Evolutionary conservation across 2,797 vertebrate genomes (phyloP), one percentile per base, ranked within the genome.

Genomic region (Acanthurus tractus): DNA sequence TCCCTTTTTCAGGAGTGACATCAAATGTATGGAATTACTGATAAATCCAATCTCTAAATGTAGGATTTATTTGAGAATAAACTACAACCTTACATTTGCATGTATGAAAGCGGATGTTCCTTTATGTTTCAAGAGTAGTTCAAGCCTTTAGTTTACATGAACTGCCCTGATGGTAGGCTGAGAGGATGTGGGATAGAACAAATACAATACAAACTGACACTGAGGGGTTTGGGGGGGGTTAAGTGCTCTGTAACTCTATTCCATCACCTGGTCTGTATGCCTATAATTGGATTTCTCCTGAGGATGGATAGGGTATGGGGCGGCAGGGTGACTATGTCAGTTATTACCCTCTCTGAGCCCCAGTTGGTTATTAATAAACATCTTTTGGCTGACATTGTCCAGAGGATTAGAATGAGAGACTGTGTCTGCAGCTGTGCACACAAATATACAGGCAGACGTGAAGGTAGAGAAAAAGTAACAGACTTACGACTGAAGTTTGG

Each of bases 351-450:
- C 79, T 36, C 66, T 67, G 52, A 78, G 83, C 85, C 78, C 76
- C 81, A 46, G 59, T 15, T n/a, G 63, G 88, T 91, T 95, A 95
- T 94, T 94, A 92, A 95, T 95, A 95, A 89, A 86, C 65, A 81
- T 91, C 89, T 92, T 89, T 90, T 95, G 93, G 91, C 92, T 94
- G 94, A 94, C 92, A 95, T 94, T 94, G 93, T 93, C 88, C 74
- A 6, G 22, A 20, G 91, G 89, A 95, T 94, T 93, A 93, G 61
- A 85, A 84, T 69, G 56, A 77, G 76, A 63, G 69, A 62, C 62
- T 63, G 52, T 68, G 67, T 83, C 66, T 63, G 71, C 70, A 83
- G 81, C 69, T 50, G 78, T 62, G 71, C 13, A 2, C 62, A 72
- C 17, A 66, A 56, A 79, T 63, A 57, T 13, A 52, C 46, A 46